phyloP scores from a whole-genome alignment of 2,888 invertebrate species.

The Drosophila anomalata region DNA sequence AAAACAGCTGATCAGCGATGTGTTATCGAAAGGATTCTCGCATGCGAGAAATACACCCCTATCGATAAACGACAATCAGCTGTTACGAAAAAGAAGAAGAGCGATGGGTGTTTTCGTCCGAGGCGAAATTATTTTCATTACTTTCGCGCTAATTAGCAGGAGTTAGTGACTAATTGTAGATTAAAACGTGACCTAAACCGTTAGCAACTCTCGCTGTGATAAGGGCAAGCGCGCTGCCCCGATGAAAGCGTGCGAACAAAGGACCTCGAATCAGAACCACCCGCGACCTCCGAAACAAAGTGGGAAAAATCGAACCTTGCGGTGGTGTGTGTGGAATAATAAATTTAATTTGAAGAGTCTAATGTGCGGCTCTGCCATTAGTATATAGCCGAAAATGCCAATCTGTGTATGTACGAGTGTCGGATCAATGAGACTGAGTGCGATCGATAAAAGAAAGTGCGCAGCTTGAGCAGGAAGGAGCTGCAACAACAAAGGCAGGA shows the following conservation, averaged over 20 bases:
- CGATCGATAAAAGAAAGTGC: conserved; percentile 29
- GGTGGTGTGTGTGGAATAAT: conserved; percentile 44
- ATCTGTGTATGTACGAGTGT: conserved; percentile 18
- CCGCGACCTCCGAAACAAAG: conserved; percentile 63
- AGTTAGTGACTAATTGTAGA: conserved; percentile 41
- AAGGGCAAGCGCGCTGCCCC: conserved; percentile 18
- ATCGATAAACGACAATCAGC: not conserved
- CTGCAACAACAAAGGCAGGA: conserved; percentile 28
- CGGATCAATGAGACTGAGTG: conserved; percentile 30
- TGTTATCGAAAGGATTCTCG: too few relatives aligned
- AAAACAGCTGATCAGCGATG: too few relatives aligned
- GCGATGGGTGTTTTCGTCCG: conserved; percentile 66
- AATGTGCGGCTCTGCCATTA: conserved; percentile 44
- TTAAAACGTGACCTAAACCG: conserved; percentile 17
- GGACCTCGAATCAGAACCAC: conserved; percentile 55
- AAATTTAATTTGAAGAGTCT: conserved; percentile 55
- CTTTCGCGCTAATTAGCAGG: conserved; percentile 54
- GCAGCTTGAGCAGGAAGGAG: conserved; percentile 11
- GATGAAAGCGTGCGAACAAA: conserved; percentile 42
- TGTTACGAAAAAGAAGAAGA: conserved; percentile 1
- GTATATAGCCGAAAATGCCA: conserved; percentile 23
- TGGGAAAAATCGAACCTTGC: conserved; percentile 75
- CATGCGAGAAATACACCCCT: not conserved
- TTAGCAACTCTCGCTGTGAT: conserved; percentile 26
- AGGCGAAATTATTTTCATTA: conserved; percentile 50